phyloP scores from a whole-genome alignment of 1,140 invertebrate genomes.

The Zaprionus lachaisei region DNA sequence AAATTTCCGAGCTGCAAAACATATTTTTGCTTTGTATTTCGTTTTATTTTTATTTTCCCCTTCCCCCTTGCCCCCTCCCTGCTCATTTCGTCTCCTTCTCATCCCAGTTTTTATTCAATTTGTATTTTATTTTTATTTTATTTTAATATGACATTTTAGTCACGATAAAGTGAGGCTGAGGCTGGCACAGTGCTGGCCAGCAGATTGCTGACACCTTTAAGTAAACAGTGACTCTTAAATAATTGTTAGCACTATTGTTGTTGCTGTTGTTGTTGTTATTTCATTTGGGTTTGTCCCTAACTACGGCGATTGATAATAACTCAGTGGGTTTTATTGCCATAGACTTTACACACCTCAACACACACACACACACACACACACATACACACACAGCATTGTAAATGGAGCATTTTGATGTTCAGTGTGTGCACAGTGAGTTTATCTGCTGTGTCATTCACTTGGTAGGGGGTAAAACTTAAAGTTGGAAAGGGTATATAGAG shows the following conservation, averaged over 20 bases:
- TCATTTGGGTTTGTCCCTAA: slow-evolving; percentile 30
- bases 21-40: slow-evolving; percentile 68
- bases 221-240: slow-evolving; percentile 60
- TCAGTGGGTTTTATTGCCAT: slow-evolving; percentile 67
- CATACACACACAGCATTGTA: slow-evolving; percentile 42
- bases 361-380: slow-evolving; percentile 13
- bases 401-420: slow-evolving; percentile 71
- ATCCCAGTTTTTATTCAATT: slow-evolving; percentile 37
- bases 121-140: slow-evolving; percentile 69
- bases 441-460: slow-evolving; percentile 10
- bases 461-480: not conserved
- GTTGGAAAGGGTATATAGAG: not conserved
- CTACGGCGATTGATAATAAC: slow-evolving; percentile 70
- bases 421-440: not conserved
- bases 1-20: slow-evolving; percentile 80
- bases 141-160: slow-evolving; percentile 72
- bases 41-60: slow-evolving; percentile 17
- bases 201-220: slow-evolving; percentile 61
- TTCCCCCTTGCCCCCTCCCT: not conserved
- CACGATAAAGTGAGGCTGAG: slow-evolving; percentile 40
- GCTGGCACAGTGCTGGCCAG: slow-evolving; percentile 41
- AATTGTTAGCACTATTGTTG: slow-evolving; percentile 12
- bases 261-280: slow-evolving; percentile 15
- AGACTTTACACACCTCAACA: slow-evolving; percentile 53
- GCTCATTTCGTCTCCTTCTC: not conserved